Conservation (phyloP, 2,797 vertebrate genomes). For the Enteromius thamalakanensis region DNA sequence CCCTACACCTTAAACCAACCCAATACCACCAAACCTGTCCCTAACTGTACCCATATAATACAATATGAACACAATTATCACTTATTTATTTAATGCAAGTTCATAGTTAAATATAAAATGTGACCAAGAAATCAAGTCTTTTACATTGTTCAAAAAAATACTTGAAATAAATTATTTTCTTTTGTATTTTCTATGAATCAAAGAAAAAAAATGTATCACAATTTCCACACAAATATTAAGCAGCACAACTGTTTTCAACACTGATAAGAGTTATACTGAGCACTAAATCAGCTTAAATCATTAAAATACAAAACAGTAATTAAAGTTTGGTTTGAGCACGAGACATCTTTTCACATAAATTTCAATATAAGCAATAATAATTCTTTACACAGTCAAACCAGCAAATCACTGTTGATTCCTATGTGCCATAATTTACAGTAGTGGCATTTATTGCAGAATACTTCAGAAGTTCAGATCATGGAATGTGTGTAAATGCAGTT, state of each 20-base stretch:
- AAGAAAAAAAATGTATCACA: neutral
- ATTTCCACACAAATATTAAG: neutral
- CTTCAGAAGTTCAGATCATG: slow-evolving; percentile 2
- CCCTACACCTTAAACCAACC: no score
- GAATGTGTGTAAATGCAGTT: slow-evolving; percentile 18
- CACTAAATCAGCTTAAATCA: neutral
- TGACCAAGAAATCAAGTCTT: neutral
- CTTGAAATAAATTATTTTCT: neutral
- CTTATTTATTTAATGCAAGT: no score
- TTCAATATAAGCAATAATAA: neutral
- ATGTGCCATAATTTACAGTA: neutral
- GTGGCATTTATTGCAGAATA: slow-evolving; percentile 16
- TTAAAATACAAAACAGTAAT: neutral
- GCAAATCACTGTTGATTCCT: neutral
- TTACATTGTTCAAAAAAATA: neutral
- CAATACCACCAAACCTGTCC: no score
- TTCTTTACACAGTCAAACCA: neutral
- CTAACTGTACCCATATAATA: no score
- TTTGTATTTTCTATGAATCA: neutral
- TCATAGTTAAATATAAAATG: no score
- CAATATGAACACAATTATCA: no score
- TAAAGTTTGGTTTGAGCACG: neutral
- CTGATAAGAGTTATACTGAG: neutral
- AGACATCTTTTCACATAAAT: neutral
- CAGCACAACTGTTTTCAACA: slow-evolving; percentile 4